phyloP scores from a whole-genome alignment of 2,797 vertebrate species.

The Megalops cyprinoides region DNA sequence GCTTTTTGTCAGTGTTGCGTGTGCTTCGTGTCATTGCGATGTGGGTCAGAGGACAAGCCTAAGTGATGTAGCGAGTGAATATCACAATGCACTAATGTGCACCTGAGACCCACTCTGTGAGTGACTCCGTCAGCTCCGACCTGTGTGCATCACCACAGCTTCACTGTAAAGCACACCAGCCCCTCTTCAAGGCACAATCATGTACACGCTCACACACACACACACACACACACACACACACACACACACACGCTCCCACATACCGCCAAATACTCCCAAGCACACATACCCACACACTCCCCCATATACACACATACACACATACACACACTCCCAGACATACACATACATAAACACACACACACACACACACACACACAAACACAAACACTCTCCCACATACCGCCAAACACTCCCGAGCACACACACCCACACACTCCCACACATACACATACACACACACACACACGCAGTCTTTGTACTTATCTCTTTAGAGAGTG shows the following conservation, averaged over 20 bases:
- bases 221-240: constrained; percentile 42
- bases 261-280: constrained; percentile 13
- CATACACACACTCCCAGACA: constrained; percentile 38
- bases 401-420: constrained; percentile 42
- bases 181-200: no score
- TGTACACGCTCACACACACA: no score
- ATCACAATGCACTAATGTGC: neutral
- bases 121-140: no score
- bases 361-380: no score
- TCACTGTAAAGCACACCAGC: no score
- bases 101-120: neutral
- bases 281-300: constrained; percentile 10
- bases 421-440: constrained; percentile 17
- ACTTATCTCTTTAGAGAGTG: constrained; percentile 2
- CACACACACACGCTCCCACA: neutral
- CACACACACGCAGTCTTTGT: constrained; percentile 12
- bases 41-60: neutral
- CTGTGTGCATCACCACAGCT: no score
- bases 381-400: constrained; percentile 40
- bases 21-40: neutral
- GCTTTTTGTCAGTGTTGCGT: neutral
- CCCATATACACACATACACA: constrained; percentile 33
- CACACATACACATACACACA: constrained; percentile 17
- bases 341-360: no score
- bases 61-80: neutral